These are phyloP conservation scores for Drosophila tsacasi DNA, from an alignment of 1,140 invertebrate species.

Conservation along the genomic window DNA sequence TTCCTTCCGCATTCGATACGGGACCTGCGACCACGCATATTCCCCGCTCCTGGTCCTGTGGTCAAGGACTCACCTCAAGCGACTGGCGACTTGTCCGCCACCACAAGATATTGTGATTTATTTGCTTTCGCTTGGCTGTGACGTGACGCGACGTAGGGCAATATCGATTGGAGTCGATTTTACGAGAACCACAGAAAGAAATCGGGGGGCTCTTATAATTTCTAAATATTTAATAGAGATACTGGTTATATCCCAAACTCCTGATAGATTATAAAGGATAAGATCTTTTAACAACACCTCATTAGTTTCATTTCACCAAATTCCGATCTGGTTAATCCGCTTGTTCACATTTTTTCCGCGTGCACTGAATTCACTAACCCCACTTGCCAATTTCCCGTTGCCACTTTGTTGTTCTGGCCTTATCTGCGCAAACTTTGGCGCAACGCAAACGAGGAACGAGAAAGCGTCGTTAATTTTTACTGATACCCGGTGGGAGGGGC, in stretches of 20 bases:
- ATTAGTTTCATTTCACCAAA: neutral
- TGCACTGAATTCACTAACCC: neutral
- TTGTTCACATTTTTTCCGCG: neutral
- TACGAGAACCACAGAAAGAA: conserved; percentile 35
- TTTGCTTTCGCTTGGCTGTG: conserved; percentile 72
- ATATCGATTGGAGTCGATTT: conserved; percentile 54
- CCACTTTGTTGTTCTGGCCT: conserved; percentile 66
- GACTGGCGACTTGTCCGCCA: conserved; percentile 63
- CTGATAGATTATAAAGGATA: too few relatives aligned
- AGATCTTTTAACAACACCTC: too few relatives aligned
- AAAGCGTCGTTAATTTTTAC: conserved; percentile 80
- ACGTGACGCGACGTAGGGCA: conserved; percentile 58
- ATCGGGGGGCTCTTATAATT: neutral
- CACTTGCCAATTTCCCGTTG: conserved; percentile 50
- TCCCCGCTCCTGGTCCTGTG: conserved; percentile 32
- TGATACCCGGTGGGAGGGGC: conserved; percentile 18
- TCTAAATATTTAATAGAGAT: too few relatives aligned
- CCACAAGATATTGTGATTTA: conserved; percentile 82
- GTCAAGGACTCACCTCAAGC: conserved; percentile 78
- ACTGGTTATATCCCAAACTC: too few relatives aligned
- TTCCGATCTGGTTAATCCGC: too few relatives aligned
- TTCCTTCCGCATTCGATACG: conserved; percentile 45
- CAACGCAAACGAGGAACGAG: conserved; percentile 48
- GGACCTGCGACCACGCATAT: conserved; percentile 18
- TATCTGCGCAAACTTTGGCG: conserved; percentile 72